Conservation (phyloP, 2,113 vertebrate species). For the Macquaria ambigua region DNA sequence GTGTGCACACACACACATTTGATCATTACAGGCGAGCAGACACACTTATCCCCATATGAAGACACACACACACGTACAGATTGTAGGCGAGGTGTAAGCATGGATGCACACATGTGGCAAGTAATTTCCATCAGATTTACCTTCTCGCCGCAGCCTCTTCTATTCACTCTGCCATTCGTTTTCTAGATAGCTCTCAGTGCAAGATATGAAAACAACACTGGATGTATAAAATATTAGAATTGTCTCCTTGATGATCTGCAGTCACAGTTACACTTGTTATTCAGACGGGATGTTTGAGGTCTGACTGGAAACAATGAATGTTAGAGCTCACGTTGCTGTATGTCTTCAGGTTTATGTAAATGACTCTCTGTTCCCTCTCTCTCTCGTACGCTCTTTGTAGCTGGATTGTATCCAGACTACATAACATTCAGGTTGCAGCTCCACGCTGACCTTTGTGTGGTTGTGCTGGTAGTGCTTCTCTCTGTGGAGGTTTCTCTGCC, state of each 20-base stretch:
- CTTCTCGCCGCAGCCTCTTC: slow-evolving; percentile 24
- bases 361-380: background rate
- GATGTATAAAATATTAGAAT: slow-evolving; percentile 43
- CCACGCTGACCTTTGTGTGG: slow-evolving; percentile 20
- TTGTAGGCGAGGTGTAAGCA: slow-evolving; percentile 36
- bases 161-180: slow-evolving; percentile 37
- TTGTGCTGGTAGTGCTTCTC: background rate
- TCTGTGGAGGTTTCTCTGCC: background rate
- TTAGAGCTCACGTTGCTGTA: background rate
- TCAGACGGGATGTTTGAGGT: slow-evolving; percentile 54
- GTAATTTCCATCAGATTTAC: slow-evolving; percentile 58
- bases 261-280: slow-evolving; percentile 63
- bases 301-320: slow-evolving; percentile 38
- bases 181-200: slow-evolving; percentile 18
- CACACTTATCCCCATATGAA: background rate
- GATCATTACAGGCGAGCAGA: slow-evolving; percentile 12
- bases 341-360: slow-evolving; percentile 49
- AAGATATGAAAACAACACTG: slow-evolving; percentile 42
- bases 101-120: slow-evolving; percentile 38
- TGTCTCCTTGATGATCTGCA: slow-evolving; percentile 38
- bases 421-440: background rate
- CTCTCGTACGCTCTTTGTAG: background rate
- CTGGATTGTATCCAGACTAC: background rate
- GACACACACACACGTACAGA: slow-evolving; percentile 15
- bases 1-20: slow-evolving; percentile 1